A percentile compares a stretch with the other conserved stretches of the same genome.
Evolutionary conservation across 1,140 invertebrate genomes (phyloP).

Genomic region (Bombus superbus): DNA sequence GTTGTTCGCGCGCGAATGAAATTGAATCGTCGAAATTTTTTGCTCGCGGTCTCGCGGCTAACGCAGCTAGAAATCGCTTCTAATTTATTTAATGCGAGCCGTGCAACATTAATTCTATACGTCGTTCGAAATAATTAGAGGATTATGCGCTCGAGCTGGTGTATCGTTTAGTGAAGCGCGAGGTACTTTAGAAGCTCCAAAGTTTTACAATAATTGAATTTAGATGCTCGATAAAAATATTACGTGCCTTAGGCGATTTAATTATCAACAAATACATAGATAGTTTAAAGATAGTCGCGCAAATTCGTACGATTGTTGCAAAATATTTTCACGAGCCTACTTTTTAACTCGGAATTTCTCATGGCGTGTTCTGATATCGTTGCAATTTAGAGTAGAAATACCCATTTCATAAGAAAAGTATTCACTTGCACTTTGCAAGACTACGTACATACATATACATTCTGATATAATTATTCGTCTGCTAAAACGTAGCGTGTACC

Average conservation of each 20-base stretch:
- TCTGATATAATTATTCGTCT: background rate
- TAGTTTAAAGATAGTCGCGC: too few relatives aligned
- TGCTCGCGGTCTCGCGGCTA: background rate
- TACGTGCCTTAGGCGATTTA: background rate
- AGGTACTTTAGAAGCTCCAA: background rate
- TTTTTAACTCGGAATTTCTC: background rate
- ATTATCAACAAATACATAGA: background rate
- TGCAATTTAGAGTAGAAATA: background rate
- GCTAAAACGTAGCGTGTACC: background rate
- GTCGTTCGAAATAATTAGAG: conserved; percentile 23
- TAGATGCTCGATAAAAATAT: background rate
- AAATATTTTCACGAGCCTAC: background rate
- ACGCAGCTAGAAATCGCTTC: background rate
- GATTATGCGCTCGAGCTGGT: background rate
- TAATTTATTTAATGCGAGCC: conserved; percentile 5
- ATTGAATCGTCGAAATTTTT: background rate
- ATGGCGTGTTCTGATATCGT: background rate
- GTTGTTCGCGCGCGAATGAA: background rate
- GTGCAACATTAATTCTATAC: conserved; percentile 1
- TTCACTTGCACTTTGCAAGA: background rate
- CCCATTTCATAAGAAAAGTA: too few relatives aligned
- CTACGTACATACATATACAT: background rate
- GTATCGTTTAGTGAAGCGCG: background rate
- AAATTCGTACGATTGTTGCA: background rate
- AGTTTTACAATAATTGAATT: background rate